phyloP scores from a whole-genome alignment of 2,113 vertebrate genomes.

The Psettodes erumei region DNA sequence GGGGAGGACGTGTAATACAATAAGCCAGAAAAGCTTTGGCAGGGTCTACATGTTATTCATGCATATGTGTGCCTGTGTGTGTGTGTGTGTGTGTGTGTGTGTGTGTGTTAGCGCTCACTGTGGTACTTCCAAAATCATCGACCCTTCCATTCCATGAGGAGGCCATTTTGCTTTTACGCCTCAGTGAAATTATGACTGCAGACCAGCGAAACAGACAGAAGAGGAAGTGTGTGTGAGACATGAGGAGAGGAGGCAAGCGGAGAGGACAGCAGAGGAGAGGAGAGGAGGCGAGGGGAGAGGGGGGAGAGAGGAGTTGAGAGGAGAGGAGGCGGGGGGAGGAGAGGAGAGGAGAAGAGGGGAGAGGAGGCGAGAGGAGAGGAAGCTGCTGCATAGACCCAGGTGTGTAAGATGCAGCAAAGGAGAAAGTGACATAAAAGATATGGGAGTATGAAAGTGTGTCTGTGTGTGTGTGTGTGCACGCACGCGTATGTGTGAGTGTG shows the following conservation, averaged over 20 bases:
- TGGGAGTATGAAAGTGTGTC: not conserved
- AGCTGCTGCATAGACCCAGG: conserved; percentile 21
- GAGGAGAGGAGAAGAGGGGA: not conserved
- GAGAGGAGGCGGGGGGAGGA: not conserved
- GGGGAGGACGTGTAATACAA: conserved; percentile 43
- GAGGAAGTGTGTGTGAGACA: conserved; percentile 1
- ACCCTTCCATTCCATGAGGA: conserved; percentile 52
- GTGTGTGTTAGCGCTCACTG: conserved; percentile 40
- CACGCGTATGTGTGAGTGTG: conserved; percentile 25
- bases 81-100: not conserved
- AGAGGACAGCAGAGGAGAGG: too few species aligned
- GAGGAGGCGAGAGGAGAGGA: not conserved
- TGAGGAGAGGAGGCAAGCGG: not conserved
- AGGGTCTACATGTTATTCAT: conserved; percentile 24
- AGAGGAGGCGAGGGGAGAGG: not conserved
- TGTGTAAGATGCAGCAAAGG: conserved; percentile 32
- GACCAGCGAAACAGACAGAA: conserved; percentile 44
- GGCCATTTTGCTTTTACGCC: conserved; percentile 65
- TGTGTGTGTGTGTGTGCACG: conserved; percentile 13
- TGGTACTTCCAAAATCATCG: conserved; percentile 63
- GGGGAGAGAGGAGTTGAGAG: not conserved
- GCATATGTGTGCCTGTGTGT: conserved; percentile 4
- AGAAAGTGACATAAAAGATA: conserved; percentile 27
- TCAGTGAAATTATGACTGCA: conserved; percentile 51
- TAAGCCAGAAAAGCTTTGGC: conserved; percentile 60